Evolutionary conservation across 2,888 invertebrate genomes (phyloP).

Genomic region (Microplitis manilae): DNA sequence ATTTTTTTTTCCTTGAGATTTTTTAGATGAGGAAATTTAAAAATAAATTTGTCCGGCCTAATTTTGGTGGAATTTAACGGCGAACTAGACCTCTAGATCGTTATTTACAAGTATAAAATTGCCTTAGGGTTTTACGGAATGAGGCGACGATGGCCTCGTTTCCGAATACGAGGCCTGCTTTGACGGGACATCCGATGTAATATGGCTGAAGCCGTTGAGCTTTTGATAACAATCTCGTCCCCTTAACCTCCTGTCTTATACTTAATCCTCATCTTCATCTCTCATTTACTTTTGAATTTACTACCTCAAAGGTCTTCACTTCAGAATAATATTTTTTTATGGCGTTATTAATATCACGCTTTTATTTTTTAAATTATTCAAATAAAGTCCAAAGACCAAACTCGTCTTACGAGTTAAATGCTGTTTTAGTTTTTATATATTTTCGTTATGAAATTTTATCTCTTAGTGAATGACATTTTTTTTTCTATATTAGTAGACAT

Average conservation of each 20-base stretch:
- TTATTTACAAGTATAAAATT: constrained; percentile 55
- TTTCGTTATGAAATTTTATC: too few relatives aligned
- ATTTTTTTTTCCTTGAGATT: too few relatives aligned
- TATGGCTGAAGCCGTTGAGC: constrained; percentile 40
- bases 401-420: too few relatives aligned
- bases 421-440: too few relatives aligned
- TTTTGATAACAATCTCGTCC: constrained; percentile 47
- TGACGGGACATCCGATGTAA: constrained; percentile 48
- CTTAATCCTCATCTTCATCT: background rate
- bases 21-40: background rate
- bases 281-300: background rate
- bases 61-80: constrained; percentile 81
- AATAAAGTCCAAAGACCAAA: too few relatives aligned
- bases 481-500: too few relatives aligned
- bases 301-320: background rate
- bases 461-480: too few relatives aligned
- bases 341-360: too few relatives aligned
- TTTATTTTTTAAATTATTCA: too few relatives aligned
- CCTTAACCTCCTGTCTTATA: background rate
- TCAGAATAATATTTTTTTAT: too few relatives aligned
- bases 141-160: constrained; percentile 49
- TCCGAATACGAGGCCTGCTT: constrained; percentile 44
- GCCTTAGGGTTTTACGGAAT: constrained; percentile 45
- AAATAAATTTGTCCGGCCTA: constrained; percentile 76
- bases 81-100: background rate